Conservation (phyloP, 1,140 invertebrate genomes). For the Conus betulinus region DNA sequence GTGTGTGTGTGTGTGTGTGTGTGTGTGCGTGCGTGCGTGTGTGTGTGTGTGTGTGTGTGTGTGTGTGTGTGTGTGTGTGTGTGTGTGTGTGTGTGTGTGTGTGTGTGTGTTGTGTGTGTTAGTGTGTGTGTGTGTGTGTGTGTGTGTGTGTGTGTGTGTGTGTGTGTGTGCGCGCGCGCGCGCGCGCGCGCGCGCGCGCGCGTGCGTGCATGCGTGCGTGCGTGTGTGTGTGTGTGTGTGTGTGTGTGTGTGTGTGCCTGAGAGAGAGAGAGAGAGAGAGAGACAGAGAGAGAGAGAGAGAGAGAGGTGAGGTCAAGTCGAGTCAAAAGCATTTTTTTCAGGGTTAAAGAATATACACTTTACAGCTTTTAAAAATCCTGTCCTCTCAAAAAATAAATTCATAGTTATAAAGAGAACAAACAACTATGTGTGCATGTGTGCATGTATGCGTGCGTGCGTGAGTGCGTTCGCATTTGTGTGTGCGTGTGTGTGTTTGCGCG, state of each 20-base stretch:
- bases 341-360: not conserved
- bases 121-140: not conserved
- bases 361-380: no score
- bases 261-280: conserved; percentile 14
- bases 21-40: not conserved
- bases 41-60: conserved; percentile 5
- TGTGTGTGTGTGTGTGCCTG: not conserved
- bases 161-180: not conserved
- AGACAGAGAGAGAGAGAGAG: conserved; percentile 19
- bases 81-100: no score
- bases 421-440: no score
- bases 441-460: no score
- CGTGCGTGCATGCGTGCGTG: not conserved
- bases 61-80: no score
- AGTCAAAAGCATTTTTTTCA: not conserved
- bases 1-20: not conserved
- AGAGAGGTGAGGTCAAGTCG: conserved; percentile 14
- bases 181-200: not conserved
- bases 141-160: not conserved
- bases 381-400: no score
- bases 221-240: not conserved
- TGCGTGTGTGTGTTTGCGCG: no score
- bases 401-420: no score
- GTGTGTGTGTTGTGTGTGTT: not conserved
- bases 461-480: no score